phyloP scores from a whole-genome alignment of 2,797 vertebrate genomes.

The Cossypha niveicapilla region DNA sequence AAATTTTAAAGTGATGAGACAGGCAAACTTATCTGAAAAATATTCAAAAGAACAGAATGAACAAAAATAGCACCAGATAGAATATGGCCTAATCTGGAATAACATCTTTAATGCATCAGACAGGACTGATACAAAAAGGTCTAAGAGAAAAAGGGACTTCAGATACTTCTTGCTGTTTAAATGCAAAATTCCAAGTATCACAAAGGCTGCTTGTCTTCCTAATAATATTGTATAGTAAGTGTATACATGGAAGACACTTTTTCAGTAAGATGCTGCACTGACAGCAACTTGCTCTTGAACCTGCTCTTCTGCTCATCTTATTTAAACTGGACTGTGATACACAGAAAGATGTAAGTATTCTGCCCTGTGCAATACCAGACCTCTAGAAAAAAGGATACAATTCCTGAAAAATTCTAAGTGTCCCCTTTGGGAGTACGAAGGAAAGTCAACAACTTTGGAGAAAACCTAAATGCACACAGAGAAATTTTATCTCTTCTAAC shows the following conservation, averaged over 20 bases:
- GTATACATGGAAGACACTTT: background rate
- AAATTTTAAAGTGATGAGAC: background rate
- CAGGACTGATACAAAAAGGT: background rate
- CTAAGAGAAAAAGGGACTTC: background rate
- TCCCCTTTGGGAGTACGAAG: background rate
- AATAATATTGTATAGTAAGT: background rate
- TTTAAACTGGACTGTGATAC: background rate
- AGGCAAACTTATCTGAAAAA: background rate
- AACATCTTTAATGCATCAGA: background rate
- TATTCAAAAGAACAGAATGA: slow-evolving; percentile 14
- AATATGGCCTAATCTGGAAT: background rate
- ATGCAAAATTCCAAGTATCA: background rate
- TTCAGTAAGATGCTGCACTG: background rate
- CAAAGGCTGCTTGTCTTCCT: background rate
- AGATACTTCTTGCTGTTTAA: background rate
- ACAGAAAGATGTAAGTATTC: background rate
- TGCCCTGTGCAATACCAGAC: background rate
- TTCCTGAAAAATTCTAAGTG: background rate
- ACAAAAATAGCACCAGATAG: background rate
- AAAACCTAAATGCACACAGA: background rate
- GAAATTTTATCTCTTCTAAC: background rate
- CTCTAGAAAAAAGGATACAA: background rate
- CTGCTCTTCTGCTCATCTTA: background rate
- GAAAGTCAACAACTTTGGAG: background rate
- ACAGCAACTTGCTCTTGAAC: background rate